Base-by-base conservation (phyloP, 30 jellyfish, hydroid and myxozoan species). In the Hydractinia echinata region DNA sequence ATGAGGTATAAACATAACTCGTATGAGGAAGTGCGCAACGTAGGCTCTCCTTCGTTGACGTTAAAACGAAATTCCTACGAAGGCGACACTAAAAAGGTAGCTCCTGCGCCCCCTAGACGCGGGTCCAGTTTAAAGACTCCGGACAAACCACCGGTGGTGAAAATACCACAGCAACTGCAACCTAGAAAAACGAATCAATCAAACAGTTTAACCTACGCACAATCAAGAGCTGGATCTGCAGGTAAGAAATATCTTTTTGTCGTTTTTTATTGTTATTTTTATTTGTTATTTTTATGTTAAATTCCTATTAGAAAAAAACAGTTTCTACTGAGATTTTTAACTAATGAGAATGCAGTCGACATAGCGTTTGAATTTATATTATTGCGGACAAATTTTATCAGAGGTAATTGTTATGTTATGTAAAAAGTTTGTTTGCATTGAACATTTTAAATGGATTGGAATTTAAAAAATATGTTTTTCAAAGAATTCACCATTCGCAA, bases 31-130 rank as follows among this genome's bases (percentile, higher is more conserved):
- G 55, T 77, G 52, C 76, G 74, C 53, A 66, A 77, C 81, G 74
- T 76, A 10, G 76, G 74, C 76, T 16, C 85, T 19, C 81, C 16
- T 72, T 77, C 81, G 10, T 50, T 51, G 14, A 55, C 77, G 60
- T 79, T 53, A n/a, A 51, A 21, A 54, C 51, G 76, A 44, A 77
- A 54, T 58, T 77, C 74, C 18, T 77, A 55, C 80, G 85, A 70
- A 8, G 78, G 76, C 19, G 72, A 86, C 53, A 82, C 54, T 64
- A 90, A 85, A 56, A 84, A 81, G 61, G 73, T 84, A 2, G 96
- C 99, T 3, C 99, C 99, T 16, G 96, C 99, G 8, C 99, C 99
- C 7, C 99, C 99, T 9, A 89, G 99, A 51, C 81, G 85, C 15
- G 85, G 76, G 16, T 77, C 85, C 53, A 21, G 55, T 5, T 77